Evolutionary conservation across 2,797 vertebrate genomes (phyloP), one percentile per base, ranked within the genome.

Genomic region (Rhinella marina): DNA sequence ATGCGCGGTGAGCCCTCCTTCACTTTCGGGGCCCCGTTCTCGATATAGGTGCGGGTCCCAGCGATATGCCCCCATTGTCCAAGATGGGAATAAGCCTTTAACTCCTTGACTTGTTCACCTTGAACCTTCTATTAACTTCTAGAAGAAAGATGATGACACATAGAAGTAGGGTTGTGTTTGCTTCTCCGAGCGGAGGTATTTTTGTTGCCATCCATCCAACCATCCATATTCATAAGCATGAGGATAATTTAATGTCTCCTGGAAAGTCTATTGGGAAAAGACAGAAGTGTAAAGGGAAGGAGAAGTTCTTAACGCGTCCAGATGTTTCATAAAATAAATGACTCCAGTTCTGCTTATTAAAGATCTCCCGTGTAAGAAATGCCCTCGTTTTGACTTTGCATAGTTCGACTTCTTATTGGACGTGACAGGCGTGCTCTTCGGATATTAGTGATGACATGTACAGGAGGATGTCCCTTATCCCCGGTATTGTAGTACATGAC

Each of bases 311-410:
- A 54, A 62, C 56, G 17, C 5, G 56, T 82, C 78, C 78, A 87
- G 78, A 87, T 87, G 79, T 82, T 81, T 82, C 77, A 27, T 25
- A 73, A 81, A 59, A 59, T 85, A 66, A 81, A 87, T 82, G 27
- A 25, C 79, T 62, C 86, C 1, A 17, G 66, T 73, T 81, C 52
- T 48, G 78, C 79, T 73, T 29, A 87, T 75, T 61, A 75, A 87
- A 81, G n/a, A 87, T 75, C 29, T 87, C 79, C 61, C 32, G 19
- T 75, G 68, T 62, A 75, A 76, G 66, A 29, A 62, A 54, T 82
- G 86, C 5, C 78, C 79, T 87, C 27, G 29, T 5, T 52, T 76
- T 62, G 86, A 81, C 79, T 81, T 81, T 87, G 68, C 68, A 27
- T 27, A 21, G 21, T 59, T 50, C 6, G 10, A 12, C 29, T 59